Evolutionary conservation across 2,113 vertebrate genomes (phyloP), one percentile per base, ranked within the genome.

Genomic region (Okapia johnstoni): DNA sequence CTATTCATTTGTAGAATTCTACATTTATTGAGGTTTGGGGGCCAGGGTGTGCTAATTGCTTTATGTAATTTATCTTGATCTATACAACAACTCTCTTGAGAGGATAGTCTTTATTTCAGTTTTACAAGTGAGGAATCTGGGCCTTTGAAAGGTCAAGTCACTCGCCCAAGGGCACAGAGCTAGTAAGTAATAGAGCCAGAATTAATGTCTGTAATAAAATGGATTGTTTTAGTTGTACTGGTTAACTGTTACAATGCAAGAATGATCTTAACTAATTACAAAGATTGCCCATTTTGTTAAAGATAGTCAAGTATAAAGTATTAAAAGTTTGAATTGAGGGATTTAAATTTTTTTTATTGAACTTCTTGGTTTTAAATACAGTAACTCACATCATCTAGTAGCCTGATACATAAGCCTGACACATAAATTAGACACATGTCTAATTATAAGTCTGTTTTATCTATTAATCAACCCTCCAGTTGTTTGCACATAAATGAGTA

Each of bases 21-120:
- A 66, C 52, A 40, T 90, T 84, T 95, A 92, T 95, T 96, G 94
- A 96, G 95, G 92, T 96, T 96, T 96, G 43, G 1, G 90, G 84
- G 90, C 57, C 40, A 50, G 50, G 17, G 66, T 88, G 58, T 86
- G 63, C 88, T 97, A 95, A 94, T 92, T 92, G 61, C 92, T 92
- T 80, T 95, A 58, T 92, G 43, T 94, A 93, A 90, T 88, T 58
- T 94, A 57, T 90, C 85, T 92, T 70, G 60, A 43, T 90, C 55
- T 94, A 28, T 48, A 76, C 46, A 89, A 2, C 33, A 92, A 30
- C 84, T 92, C 92, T 87, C 94, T 95, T 80, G 76, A 96, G 87
- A 96, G 90, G 33, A 6, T 57, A 10, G 30, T 61, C 48, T 96
- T 90, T 77, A 93, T 88, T 77, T 70, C 50, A 92, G 1, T 94